These are phyloP conservation scores for Timema cristinae DNA, from an alignment of 2,888 invertebrate species.

Conservation along the genomic window DNA sequence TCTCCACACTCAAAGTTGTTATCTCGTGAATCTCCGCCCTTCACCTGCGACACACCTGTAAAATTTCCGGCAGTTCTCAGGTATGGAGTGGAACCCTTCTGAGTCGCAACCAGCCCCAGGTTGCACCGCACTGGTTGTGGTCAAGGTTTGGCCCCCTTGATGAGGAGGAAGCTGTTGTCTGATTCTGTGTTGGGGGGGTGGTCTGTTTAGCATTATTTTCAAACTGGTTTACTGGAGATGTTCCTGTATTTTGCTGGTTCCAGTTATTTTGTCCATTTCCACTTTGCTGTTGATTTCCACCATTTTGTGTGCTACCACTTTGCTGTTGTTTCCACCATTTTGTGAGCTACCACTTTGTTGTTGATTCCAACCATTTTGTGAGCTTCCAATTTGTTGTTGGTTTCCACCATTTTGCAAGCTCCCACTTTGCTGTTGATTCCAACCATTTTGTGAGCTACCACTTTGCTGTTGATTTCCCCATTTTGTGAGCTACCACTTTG, in stretches of 20 bases:
- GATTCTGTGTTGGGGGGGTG: too few species aligned
- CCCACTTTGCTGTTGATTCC: constrained; percentile 13
- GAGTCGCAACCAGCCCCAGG: neutral
- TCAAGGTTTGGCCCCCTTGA: neutral
- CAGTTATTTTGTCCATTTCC: neutral
- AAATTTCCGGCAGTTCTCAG: constrained; percentile 58
- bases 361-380: too few species aligned
- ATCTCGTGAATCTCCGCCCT: constrained; percentile 56
- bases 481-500: constrained; percentile 14
- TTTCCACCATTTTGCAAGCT: too few species aligned
- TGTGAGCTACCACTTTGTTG: too few species aligned
- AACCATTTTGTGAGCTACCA: neutral
- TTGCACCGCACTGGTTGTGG: neutral
- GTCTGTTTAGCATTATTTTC: too few species aligned
- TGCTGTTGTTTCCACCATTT: neutral
- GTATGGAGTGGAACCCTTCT: constrained; percentile 62
- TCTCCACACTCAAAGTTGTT: constrained; percentile 69
- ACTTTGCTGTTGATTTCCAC: neutral
- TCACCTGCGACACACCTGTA: constrained; percentile 63
- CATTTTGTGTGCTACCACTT: neutral
- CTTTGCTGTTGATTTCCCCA: constrained; percentile 13
- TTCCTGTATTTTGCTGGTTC: neutral
- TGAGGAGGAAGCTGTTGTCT: neutral
- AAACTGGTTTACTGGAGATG: neutral
- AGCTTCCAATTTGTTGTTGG: too few species aligned